Evolutionary conservation across 1,140 invertebrate species (phyloP), one percentile per base, ranked within the genome.

Genomic region (Drosophila elegans): DNA sequence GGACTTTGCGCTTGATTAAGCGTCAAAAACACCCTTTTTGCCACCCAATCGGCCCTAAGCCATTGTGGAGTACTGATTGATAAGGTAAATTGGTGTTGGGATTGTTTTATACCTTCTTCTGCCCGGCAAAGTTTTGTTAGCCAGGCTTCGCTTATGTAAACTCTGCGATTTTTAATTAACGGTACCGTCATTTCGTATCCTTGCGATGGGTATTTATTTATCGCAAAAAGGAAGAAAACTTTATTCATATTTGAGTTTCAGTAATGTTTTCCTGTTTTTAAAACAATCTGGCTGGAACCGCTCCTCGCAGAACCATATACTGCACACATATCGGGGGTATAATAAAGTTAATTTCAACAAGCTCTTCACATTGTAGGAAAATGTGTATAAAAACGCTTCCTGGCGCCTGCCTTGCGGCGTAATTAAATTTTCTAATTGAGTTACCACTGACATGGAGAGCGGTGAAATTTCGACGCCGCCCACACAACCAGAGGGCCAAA

Each of bases 371-470:
- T 39, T 51, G 51, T 11, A 10, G 61, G 27, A 29, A 63, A 74
- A 61, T 38, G n/a, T 56, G 44, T 12, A 16, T 62, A 36, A 63
- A 49, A 74, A 61, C 57, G 44, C 45, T 39, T 32, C 29, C 36
- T 21, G 36, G 10, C 39, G 34, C 27, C 59, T 54, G 55, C 48
- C 63, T 57, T 16, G 59, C 29, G 42, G 45, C 56, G 32, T 75
- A 84, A 84, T 89, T 80, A 89, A 74, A 88, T 89, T 89, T 78
- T 84, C 80, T 84, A 89, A 89, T 88, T 84, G 74, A 89, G 49
- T 72, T 71, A 57, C 63, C 54, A 32, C 54, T 57, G 48, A 72
- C 71, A 44, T 42, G 46, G 36, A 52, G 57, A 41, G 27, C 13
- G 16, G 67, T 34, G 27, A 67, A 45, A 56, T 63, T 63, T 46